Conservation (phyloP, 2,888 invertebrate species). For the Agonopterix alstromeriana region DNA sequence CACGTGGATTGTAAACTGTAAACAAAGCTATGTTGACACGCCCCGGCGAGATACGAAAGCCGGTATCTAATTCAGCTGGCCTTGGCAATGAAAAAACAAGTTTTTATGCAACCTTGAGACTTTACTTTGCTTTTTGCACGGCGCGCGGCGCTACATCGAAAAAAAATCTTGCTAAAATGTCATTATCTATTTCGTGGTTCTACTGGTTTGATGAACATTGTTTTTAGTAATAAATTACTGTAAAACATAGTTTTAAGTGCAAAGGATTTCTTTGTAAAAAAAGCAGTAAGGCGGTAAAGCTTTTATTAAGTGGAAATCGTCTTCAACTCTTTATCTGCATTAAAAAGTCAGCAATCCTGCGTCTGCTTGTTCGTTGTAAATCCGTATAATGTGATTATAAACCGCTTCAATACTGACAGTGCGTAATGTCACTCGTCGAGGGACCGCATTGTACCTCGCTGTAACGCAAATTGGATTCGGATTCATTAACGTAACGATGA, state of each 20-base stretch:
- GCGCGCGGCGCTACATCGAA: slow-evolving; percentile 16
- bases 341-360: slow-evolving; percentile 19
- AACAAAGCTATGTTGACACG: slow-evolving; percentile 58
- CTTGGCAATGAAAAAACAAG: slow-evolving; percentile 73
- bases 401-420: slow-evolving; percentile 18
- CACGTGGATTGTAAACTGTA: slow-evolving; percentile 53
- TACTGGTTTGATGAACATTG: too few species aligned
- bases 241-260: too few species aligned
- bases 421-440: slow-evolving; percentile 16
- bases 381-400: slow-evolving; percentile 32
- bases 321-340: slow-evolving; percentile 7
- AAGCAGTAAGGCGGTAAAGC: too few species aligned
- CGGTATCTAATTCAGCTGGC: slow-evolving; percentile 69
- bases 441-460: not conserved
- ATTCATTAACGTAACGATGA: slow-evolving; percentile 8
- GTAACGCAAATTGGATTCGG: slow-evolving; percentile 12
- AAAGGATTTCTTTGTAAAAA: too few species aligned
- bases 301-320: not conserved
- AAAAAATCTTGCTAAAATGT: not conserved
- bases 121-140: slow-evolving; percentile 44
- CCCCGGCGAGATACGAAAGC: slow-evolving; percentile 49
- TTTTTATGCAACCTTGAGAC: slow-evolving; percentile 47
- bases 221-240: too few species aligned
- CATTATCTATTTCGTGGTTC: not conserved
- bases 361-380: slow-evolving; percentile 17